phyloP scores from a whole-genome alignment of 2,888 invertebrate species.

The Entomobrya proxima region DNA sequence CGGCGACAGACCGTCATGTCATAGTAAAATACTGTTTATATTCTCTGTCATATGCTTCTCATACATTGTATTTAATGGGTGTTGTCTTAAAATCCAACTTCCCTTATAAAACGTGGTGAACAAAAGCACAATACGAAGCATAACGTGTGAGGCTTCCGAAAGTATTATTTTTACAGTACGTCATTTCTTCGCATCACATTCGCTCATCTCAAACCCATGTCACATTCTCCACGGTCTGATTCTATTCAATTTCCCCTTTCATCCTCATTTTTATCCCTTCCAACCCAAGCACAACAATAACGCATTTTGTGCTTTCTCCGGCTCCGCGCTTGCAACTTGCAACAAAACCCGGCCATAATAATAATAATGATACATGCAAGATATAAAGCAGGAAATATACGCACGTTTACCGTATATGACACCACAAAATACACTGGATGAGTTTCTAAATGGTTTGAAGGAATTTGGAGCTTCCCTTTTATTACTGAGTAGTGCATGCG shows the following conservation, averaged over 20 bases:
- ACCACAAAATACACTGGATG: conserved; percentile 6
- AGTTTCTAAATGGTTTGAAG: conserved; percentile 27
- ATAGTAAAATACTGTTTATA: neutral
- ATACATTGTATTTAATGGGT: neutral
- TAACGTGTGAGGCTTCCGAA: neutral
- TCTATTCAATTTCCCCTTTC: conserved; percentile 44
- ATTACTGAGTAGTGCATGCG: neutral
- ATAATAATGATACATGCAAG: conserved; percentile 7
- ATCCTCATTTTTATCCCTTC: conserved; percentile 7
- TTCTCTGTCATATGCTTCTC: neutral
- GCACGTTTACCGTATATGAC: conserved; percentile 27
- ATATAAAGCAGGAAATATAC: conserved; percentile 33
- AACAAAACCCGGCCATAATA: neutral
- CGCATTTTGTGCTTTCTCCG: conserved; percentile 15
- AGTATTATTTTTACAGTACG: neutral
- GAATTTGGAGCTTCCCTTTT: neutral
- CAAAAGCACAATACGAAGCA: neutral
- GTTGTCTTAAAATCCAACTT: neutral
- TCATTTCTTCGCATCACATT: conserved; percentile 42
- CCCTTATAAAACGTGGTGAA: neutral
- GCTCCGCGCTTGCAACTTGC: neutral
- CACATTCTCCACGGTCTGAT: conserved; percentile 63
- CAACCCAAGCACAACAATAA: neutral
- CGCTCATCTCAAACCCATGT: conserved; percentile 56
- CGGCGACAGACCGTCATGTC: neutral